These are phyloP conservation scores for Agriopis leucophaearia DNA, from an alignment of 2,888 invertebrate species.

Conservation along the genomic window DNA sequence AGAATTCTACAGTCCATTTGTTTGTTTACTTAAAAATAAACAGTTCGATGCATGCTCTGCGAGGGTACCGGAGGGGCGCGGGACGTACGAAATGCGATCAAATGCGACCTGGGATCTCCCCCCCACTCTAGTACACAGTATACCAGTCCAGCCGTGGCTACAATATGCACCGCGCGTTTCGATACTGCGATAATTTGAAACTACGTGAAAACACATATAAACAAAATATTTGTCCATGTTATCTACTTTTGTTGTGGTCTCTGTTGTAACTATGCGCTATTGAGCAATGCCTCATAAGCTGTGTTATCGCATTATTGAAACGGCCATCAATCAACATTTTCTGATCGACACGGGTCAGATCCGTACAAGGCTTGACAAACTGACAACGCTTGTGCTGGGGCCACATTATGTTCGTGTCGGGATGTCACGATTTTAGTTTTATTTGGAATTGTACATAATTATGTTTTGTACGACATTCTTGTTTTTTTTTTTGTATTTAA, in stretches of 20 bases:
- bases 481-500: too few relatives aligned
- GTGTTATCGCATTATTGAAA: constrained; percentile 56
- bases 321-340: constrained; percentile 49
- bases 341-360: constrained; percentile 37
- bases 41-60: constrained; percentile 70
- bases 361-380: constrained; percentile 12
- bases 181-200: constrained; percentile 39
- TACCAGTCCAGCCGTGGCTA: constrained; percentile 16
- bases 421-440: too few relatives aligned
- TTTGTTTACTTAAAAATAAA: constrained; percentile 81
- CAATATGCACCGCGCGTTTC: constrained; percentile 39
- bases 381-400: background rate
- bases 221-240: background rate
- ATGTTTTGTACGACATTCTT: too few relatives aligned
- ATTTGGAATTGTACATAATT: too few relatives aligned
- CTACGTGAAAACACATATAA: background rate
- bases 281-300: constrained; percentile 43
- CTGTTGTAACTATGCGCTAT: constrained; percentile 33
- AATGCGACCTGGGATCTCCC: constrained; percentile 59
- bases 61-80: constrained; percentile 42
- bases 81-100: constrained; percentile 68
- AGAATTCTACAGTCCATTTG: constrained; percentile 81
- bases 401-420: too few relatives aligned
- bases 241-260: constrained; percentile 9
- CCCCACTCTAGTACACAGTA: constrained; percentile 25